phyloP scores from a whole-genome alignment of 2,888 invertebrate species.

The Eurytoma californica region DNA sequence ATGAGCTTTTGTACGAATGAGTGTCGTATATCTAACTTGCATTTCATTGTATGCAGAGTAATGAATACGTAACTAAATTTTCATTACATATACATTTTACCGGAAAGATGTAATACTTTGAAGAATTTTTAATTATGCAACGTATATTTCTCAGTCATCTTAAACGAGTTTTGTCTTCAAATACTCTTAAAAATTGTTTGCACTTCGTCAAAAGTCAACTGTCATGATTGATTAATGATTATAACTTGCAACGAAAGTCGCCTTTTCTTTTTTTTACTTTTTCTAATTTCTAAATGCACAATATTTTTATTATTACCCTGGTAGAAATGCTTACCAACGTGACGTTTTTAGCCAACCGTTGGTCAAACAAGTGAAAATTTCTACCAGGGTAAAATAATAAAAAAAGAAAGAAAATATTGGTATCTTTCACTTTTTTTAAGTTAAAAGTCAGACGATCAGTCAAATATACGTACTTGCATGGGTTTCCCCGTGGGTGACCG shows the following conservation, averaged over 20 bases:
- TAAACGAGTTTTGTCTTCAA: too few species aligned
- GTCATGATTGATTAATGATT: too few species aligned
- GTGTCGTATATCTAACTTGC: slow-evolving; percentile 29
- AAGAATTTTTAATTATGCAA: too few species aligned
- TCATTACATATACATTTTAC: neutral
- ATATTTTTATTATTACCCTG: too few species aligned
- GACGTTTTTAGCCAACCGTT: neutral
- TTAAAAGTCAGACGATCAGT: neutral
- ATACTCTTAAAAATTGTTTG: too few species aligned
- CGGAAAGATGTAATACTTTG: neutral
- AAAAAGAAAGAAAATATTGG: neutral
- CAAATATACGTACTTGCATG: slow-evolving; percentile 52
- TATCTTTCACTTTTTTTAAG: neutral
- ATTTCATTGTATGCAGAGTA: slow-evolving; percentile 36
- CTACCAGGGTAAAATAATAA: neutral
- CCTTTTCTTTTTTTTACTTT: too few species aligned
- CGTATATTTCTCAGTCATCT: too few species aligned
- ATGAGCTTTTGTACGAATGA: slow-evolving; percentile 1
- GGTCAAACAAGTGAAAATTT: neutral
- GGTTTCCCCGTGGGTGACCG: slow-evolving; percentile 78
- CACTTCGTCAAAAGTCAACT: too few species aligned
- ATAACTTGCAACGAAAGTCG: too few species aligned
- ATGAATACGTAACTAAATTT: neutral
- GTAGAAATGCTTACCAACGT: too few species aligned
- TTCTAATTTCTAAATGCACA: too few species aligned